Base-by-base conservation (phyloP, 2,888 invertebrate genomes). In the Andricus curvator region DNA sequence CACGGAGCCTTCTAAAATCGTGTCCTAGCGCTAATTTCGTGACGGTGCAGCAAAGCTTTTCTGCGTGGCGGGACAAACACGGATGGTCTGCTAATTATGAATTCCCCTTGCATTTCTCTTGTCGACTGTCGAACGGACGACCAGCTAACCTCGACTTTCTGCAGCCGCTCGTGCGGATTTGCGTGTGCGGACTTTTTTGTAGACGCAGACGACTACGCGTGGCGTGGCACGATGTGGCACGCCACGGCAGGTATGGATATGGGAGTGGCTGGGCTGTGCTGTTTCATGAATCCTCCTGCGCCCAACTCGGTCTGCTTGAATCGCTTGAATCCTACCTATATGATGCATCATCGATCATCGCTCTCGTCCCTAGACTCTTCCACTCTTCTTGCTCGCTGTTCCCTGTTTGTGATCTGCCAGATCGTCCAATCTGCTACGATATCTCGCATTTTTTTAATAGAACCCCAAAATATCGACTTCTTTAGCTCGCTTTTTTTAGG, bases 131-230 rank as follows among this genome's bases (percentile, higher is more conserved):
- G 83, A 85, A 79, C 64, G 78, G 74, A 70, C 80, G 76, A 78
- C 81, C 74, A 41, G 76, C 37, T 65, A 67, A 79, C 78, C 78
- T 78, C 80, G 81, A 80, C 65, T 81, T 80, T 79, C 67, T 80
- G 64, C 66, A 74, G 60, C 80, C 81, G 76, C 80, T 82, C 81
- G 80, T 82, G 82, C 68, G 83, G 84, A 85, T 86, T 86, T 85
- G 89, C 89, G 88, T 88, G 88, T 86, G 88, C 86, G 88, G 84
- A 79, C 78, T 83, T 88, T 87, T 86, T 88, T 86, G 81, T 80
- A 85, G 88, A 87, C 87, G 70, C 64, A 76, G 51, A 84, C 85
- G 86, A 85, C 86, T 85, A 83, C 85, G 85, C 84, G 78, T 80
- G 80, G 79, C 79, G 66, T 81, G 82, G 80, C 78, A 68, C 29